Base-by-base conservation (phyloP, 2,113 vertebrate genomes). In the Sapajus apella region DNA sequence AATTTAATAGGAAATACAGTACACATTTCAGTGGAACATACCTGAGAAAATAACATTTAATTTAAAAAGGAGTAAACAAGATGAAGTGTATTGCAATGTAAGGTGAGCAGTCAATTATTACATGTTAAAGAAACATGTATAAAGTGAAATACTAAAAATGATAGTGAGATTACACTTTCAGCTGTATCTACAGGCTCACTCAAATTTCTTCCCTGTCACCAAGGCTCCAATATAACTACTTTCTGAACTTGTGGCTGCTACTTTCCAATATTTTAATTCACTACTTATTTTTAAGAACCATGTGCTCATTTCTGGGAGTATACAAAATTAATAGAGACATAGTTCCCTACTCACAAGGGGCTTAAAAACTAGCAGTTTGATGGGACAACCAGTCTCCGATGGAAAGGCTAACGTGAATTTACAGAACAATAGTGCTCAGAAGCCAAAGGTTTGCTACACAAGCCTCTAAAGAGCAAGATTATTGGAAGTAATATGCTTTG, bases 41-140 rank as follows among this genome's bases (percentile, higher is more conserved):
- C 8, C 55, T 92, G 58, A 89, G 91, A 89, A 96, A 95, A 83
- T 47, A 56, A 90, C 55, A 93, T 87, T 95, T 85, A 79, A 92
- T 79, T 91, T 43, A 94, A 37, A 92, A 95, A 95, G 90, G 76
- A 52, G 16, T 55, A 88, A 75, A 79, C 5, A 50, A 45, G 79
- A 88, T 56, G 37, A 94, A 84, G 52, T 83, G 6, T 50, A 47
- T 21, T 45, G 18, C 3, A 14, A 87, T 21, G 27, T 82, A 70
- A 77, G 35, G 25, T 56, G 68, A 93, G 50, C 86, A 81, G 32
- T 79, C 75, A 58, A 5, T 80, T 30, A 47, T 9, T 68, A 55
- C 14, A 68, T 14, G 23, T 55, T 82, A 61, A 32, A 56, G n/a
- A 75, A 64, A 90, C 16, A 40, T 0, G 45, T 11, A 56, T 55